Evolutionary conservation across 2,113 vertebrate genomes (phyloP).

Genomic region (Leptobrachium ailaonicum): DNA sequence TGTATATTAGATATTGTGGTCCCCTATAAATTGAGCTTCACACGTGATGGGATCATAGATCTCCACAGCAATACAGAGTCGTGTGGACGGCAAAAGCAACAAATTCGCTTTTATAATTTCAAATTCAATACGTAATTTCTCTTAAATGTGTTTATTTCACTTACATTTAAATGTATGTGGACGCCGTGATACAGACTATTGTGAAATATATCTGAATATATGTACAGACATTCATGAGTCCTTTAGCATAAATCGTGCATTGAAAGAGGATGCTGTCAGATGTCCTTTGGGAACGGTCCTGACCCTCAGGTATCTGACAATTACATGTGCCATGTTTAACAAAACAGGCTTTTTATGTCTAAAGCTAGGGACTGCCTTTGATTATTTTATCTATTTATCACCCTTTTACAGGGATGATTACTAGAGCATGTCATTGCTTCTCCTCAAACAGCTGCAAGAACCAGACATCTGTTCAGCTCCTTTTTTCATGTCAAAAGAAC

Average conservation of each 20-base stretch:
- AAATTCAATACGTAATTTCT: too few species aligned
- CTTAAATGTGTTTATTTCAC: too few species aligned
- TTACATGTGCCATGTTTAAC: background rate
- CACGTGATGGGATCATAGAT: too few species aligned
- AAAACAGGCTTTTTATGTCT: background rate
- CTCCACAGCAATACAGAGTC: too few species aligned
- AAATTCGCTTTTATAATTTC: too few species aligned
- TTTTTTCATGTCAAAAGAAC: too few species aligned
- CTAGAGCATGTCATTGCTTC: background rate
- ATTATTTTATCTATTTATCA: background rate
- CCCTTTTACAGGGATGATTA: background rate
- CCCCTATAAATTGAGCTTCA: too few species aligned
- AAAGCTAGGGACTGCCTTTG: background rate
- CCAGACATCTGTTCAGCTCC: background rate
- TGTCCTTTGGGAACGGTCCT: background rate
- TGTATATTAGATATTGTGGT: too few species aligned
- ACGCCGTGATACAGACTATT: too few species aligned
- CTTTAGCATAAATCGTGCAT: background rate
- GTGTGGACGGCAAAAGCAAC: too few species aligned
- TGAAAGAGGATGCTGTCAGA: background rate
- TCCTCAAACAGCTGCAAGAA: background rate
- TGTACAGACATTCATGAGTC: background rate
- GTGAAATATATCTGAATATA: too few species aligned
- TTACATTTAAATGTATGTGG: too few species aligned
- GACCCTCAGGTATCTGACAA: background rate